phyloP scores from a whole-genome alignment of 2,888 invertebrate species.

The Dicranocentrus wangi region DNA sequence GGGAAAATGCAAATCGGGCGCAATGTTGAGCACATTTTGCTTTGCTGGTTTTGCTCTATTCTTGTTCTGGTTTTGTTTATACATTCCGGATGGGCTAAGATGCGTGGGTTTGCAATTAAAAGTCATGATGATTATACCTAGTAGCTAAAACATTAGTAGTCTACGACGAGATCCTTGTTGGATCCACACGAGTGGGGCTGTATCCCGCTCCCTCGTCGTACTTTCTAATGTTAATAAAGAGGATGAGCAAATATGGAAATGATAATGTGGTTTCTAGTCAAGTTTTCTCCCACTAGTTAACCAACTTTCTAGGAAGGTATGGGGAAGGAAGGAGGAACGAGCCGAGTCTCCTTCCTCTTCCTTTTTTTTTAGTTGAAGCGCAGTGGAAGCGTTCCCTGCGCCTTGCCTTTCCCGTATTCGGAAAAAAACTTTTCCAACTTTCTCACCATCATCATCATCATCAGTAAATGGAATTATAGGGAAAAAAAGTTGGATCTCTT shows the following conservation, averaged over 20 bases:
- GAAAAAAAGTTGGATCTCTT: constrained; percentile 27
- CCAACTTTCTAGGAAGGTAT: neutral
- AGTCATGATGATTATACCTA: neutral
- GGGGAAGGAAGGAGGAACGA: too few relatives aligned
- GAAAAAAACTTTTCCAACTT: constrained; percentile 41
- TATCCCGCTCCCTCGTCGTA: neutral
- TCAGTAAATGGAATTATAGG: constrained; percentile 40
- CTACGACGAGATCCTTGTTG: neutral
- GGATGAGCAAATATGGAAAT: constrained; percentile 11
- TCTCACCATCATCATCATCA: constrained; percentile 29
- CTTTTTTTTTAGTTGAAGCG: too few relatives aligned
- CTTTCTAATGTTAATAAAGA: neutral
- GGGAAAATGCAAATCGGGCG: too few relatives aligned
- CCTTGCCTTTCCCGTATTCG: neutral
- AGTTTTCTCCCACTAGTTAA: neutral
- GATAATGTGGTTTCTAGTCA: neutral
- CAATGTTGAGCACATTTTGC: too few relatives aligned
- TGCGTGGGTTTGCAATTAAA: neutral
- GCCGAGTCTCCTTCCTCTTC: too few relatives aligned
- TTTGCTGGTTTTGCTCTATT: too few relatives aligned
- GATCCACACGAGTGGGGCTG: neutral
- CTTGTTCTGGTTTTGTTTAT: too few relatives aligned
- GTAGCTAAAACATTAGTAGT: neutral
- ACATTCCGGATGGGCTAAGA: too few relatives aligned
- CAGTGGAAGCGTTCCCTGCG: too few relatives aligned